Conservation (phyloP, 2,113 vertebrate species). For the Nanorana parkeri region DNA sequence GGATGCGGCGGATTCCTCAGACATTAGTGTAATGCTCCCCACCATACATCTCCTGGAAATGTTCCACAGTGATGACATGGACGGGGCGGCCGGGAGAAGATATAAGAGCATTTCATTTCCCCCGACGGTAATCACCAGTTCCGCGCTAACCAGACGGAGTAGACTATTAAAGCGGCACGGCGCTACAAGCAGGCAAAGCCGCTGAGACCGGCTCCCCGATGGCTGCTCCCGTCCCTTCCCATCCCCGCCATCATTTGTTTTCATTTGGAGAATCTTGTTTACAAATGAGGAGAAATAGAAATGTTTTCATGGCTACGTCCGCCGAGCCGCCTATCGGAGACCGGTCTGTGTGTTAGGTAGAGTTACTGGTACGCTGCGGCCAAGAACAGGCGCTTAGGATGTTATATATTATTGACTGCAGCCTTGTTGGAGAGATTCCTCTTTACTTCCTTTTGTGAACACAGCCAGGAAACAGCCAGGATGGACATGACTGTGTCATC, state of each 20-base stretch:
- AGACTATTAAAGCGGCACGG: conserved; percentile 3
- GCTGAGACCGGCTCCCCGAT: not conserved
- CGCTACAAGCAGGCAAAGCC: not conserved
- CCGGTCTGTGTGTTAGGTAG: no score
- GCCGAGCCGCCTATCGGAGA: no score
- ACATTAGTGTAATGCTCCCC: conserved; percentile 30
- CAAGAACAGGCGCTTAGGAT: no score
- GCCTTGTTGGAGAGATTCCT: no score
- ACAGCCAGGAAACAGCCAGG: no score
- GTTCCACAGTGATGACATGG: not conserved
- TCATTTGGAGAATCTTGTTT: conserved; percentile 75
- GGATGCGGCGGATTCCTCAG: not conserved
- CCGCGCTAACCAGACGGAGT: not conserved
- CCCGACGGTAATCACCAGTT: conserved; percentile 30
- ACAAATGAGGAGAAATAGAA: conserved; percentile 68
- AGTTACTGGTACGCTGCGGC: no score
- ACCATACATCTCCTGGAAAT: not conserved
- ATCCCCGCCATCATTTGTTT: conserved; percentile 71
- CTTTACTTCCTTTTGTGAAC: no score
- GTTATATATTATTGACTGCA: no score
- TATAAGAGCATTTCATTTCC: conserved; percentile 23
- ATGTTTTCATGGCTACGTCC: conserved; percentile 70
- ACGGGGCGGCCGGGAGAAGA: not conserved
- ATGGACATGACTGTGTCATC: no score
- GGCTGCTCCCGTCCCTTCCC: conserved; percentile 65